Conservation (phyloP, 2,113 vertebrate species). For the Prietella phreatophila region DNA sequence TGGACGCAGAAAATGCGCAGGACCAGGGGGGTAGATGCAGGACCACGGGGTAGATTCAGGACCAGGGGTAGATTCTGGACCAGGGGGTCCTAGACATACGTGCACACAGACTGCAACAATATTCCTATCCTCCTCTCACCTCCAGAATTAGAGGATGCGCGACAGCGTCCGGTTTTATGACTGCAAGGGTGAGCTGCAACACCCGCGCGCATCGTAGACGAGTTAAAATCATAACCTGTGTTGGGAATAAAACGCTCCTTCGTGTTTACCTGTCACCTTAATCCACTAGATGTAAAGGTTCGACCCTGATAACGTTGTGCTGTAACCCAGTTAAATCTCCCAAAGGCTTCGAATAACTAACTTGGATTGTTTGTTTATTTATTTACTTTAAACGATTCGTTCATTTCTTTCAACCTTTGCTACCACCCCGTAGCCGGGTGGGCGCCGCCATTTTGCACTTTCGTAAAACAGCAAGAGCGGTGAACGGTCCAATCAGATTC, state of each 20-base stretch:
- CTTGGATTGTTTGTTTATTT: background rate
- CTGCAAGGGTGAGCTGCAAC: conserved; percentile 88
- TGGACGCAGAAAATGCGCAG: background rate
- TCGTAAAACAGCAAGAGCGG: background rate
- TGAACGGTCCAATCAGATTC: background rate
- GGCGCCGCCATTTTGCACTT: conserved; percentile 43
- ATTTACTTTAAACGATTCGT: background rate
- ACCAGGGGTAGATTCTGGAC: background rate
- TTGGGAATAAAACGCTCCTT: background rate
- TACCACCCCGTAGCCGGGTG: background rate
- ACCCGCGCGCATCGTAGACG: conserved; percentile 60
- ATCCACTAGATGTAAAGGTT: background rate
- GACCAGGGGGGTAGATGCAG: background rate
- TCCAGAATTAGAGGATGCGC: conserved; percentile 86
- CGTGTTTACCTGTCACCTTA: background rate
- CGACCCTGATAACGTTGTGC: background rate
- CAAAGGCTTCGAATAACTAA: background rate
- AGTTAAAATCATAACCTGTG: background rate
- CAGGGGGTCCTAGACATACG: background rate
- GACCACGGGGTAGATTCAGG: too few species aligned
- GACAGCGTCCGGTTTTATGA: conserved; percentile 88
- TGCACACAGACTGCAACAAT: background rate
- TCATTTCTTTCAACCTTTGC: background rate
- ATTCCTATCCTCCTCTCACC: conserved; percentile 64
- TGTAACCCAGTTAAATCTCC: background rate